These are phyloP conservation scores for Rhynchonycteris naso DNA, from an alignment of 2,797 vertebrate genomes.

Conservation along the genomic window DNA sequence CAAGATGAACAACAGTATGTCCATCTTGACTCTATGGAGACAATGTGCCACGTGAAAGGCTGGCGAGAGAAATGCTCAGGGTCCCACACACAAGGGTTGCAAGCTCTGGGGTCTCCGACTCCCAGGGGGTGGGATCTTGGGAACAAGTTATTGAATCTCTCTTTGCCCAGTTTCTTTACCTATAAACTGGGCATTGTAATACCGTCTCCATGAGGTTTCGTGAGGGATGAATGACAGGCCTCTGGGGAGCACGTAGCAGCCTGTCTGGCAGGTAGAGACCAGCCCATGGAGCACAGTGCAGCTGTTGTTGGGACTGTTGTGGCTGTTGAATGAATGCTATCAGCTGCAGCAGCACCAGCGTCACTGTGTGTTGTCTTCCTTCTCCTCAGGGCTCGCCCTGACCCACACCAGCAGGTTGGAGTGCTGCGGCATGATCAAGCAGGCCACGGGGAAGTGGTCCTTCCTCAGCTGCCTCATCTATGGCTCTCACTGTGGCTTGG, in stretches of 20 bases:
- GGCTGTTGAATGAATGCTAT: too few species aligned
- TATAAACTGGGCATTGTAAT: background rate
- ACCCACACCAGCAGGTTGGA: background rate
- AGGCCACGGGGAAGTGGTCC: background rate
- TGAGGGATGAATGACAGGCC: background rate
- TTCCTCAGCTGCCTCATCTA: conserved; percentile 58
- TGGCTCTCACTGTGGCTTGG: conserved; percentile 63
- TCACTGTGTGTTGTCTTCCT: background rate
- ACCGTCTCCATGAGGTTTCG: background rate
- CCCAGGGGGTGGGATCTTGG: background rate
- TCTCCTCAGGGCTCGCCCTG: background rate
- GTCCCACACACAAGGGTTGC: background rate
- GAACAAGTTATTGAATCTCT: background rate
- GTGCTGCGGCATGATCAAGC: conserved; percentile 52
- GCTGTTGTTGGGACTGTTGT: accelerated
- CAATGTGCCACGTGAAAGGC: background rate
- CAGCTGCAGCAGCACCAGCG: background rate
- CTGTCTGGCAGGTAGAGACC: accelerated
- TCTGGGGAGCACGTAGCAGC: background rate
- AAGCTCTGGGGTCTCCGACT: background rate
- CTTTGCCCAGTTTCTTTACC: background rate
- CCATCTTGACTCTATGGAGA: background rate
- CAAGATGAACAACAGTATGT: too few species aligned
- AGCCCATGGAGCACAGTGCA: accelerated
- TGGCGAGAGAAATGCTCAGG: background rate